phyloP scores from a whole-genome alignment of 2,113 vertebrate genomes.

The Phrynocephalus versicolor region DNA sequence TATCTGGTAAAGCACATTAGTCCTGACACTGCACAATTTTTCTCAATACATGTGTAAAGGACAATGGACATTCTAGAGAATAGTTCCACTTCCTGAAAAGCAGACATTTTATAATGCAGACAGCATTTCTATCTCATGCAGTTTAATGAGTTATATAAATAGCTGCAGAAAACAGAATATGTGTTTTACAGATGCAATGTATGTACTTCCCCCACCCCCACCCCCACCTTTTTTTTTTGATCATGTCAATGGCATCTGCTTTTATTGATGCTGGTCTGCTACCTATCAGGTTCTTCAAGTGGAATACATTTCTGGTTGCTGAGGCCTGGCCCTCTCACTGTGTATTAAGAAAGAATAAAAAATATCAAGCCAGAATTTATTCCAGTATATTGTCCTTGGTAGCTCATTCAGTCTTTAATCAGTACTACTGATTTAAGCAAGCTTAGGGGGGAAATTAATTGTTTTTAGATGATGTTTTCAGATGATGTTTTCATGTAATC shows the following conservation, averaged over 20 bases:
- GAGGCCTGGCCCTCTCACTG: constrained; percentile 8
- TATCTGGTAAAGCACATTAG: not conserved
- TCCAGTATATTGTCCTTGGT: not conserved
- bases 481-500: no score
- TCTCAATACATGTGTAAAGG: not conserved
- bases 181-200: not conserved
- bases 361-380: not conserved
- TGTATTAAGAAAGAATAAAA: not conserved
- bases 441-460: not conserved
- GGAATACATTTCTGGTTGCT: constrained; percentile 20
- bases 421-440: not conserved
- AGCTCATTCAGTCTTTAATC: not conserved
- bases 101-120: not conserved
- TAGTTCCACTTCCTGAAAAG: not conserved
- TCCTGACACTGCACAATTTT: not conserved
- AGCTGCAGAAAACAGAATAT: rapidly evolving
- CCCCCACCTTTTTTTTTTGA: no score
- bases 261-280: constrained; percentile 1
- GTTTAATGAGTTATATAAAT: not conserved
- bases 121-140: not conserved
- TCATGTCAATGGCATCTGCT: not conserved
- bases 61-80: not conserved
- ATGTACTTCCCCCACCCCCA: no score
- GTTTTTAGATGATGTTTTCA: no score
- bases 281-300: constrained; percentile 42